Evolutionary conservation across 1,140 invertebrate genomes (phyloP).

Genomic region (Philopotamus ludificatus): DNA sequence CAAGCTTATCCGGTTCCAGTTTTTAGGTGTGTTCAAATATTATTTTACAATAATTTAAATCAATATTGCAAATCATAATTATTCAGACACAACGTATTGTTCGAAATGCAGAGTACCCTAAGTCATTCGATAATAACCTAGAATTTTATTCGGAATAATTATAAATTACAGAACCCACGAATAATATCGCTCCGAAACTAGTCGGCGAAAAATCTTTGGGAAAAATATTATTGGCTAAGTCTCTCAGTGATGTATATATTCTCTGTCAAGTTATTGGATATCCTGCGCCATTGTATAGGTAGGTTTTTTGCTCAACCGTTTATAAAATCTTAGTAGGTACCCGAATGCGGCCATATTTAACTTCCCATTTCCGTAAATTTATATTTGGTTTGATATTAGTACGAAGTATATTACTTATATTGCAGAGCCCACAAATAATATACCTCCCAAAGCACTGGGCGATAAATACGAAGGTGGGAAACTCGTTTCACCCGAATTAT

Average conservation of each 20-base stretch:
- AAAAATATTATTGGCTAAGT: slow-evolving; percentile 43
- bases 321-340: no score
- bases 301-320: slow-evolving; percentile 23
- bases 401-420: no score
- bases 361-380: no score
- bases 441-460: slow-evolving; percentile 59
- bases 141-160: no score
- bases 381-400: no score
- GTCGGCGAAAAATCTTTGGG: slow-evolving; percentile 51
- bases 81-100: no score
- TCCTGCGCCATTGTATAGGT: slow-evolving; percentile 62
- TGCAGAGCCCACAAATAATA: slow-evolving; percentile 58
- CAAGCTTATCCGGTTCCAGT: slow-evolving; percentile 68
- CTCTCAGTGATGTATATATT: slow-evolving; percentile 47
- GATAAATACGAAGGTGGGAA: slow-evolving; percentile 62
- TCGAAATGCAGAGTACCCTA: no score
- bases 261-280: slow-evolving; percentile 61
- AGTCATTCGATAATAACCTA: no score
- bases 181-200: slow-evolving; percentile 56
- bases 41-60: background rate
- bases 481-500: slow-evolving; percentile 61
- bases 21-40: slow-evolving; percentile 60
- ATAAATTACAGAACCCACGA: slow-evolving; percentile 55
- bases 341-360: no score
- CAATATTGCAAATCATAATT: no score